Evolutionary conservation across 2,113 vertebrate species (phyloP).

Genomic region (Acanthochromis polyacanthus): DNA sequence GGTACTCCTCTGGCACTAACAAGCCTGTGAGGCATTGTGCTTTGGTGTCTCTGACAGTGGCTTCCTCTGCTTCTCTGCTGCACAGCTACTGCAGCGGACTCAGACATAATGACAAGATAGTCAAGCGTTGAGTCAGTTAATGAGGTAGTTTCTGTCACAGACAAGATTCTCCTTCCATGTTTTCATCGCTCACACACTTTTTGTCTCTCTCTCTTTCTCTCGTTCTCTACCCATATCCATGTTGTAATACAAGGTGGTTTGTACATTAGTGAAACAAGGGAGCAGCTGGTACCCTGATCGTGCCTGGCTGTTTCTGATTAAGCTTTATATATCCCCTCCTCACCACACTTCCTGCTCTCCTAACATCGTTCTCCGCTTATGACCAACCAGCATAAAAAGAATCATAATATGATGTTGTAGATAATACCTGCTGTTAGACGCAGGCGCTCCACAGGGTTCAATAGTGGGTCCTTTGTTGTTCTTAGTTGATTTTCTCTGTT

Average conservation of each 20-base stretch:
- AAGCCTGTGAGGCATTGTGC: constrained; percentile 14
- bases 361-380: background rate
- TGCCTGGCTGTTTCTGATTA: constrained; percentile 20
- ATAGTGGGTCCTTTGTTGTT: background rate
- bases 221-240: background rate
- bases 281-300: constrained; percentile 15
- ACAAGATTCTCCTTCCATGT: constrained; percentile 8
- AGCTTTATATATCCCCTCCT: background rate
- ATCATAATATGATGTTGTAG: background rate
- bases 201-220: background rate
- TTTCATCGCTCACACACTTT: constrained; percentile 19
- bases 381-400: background rate
- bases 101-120: constrained; percentile 33
- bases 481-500: background rate
- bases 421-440: constrained; percentile 1
- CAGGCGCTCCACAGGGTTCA: background rate
- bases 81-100: constrained; percentile 24
- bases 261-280: background rate
- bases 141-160: constrained; percentile 47
- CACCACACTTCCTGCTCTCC: background rate
- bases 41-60: constrained; percentile 7
- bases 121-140: constrained; percentile 36
- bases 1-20: constrained; percentile 35
- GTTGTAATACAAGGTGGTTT: constrained; percentile 11
- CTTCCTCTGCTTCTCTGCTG: constrained; percentile 22